Percentiles rank a stretch among this genome's conserved stretches.
Conservation (phyloP, 2,113 vertebrate species). For the Toxostoma redivivum region DNA sequence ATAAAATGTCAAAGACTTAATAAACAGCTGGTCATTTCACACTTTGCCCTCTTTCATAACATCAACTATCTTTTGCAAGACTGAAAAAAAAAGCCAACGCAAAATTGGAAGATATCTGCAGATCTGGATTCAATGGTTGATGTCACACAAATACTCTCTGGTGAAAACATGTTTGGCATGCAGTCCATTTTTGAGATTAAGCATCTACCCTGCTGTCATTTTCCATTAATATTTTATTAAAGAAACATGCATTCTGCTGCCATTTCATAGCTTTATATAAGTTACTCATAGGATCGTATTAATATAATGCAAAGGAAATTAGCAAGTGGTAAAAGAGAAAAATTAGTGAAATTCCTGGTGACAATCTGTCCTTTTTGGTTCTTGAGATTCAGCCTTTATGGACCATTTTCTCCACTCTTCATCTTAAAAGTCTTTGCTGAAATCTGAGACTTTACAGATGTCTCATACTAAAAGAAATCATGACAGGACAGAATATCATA, state of each 20-base stretch:
- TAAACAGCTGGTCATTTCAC: neutral
- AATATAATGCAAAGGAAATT: neutral
- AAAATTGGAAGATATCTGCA: neutral
- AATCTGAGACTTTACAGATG: neutral
- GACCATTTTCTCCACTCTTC: neutral
- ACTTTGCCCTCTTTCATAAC: neutral
- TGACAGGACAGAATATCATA: neutral
- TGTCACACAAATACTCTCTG: neutral
- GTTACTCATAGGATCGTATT: neutral
- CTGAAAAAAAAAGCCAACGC: neutral
- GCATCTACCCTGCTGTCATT: neutral
- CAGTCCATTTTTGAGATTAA: neutral
- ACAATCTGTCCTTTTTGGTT: neutral
- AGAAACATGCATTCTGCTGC: neutral
- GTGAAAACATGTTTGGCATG: neutral
- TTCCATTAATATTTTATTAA: neutral
- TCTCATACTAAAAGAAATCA: neutral
- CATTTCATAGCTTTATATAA: neutral
- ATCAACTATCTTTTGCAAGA: neutral
- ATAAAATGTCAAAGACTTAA: neutral
- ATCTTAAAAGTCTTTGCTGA: neutral
- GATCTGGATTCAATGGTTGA: neutral
- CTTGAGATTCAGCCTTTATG: neutral
- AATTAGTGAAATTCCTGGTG: neutral
- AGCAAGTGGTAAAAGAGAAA: neutral